phyloP scores from a whole-genome alignment of 2,113 vertebrate genomes.

The Hippoglossus stenolepis region DNA sequence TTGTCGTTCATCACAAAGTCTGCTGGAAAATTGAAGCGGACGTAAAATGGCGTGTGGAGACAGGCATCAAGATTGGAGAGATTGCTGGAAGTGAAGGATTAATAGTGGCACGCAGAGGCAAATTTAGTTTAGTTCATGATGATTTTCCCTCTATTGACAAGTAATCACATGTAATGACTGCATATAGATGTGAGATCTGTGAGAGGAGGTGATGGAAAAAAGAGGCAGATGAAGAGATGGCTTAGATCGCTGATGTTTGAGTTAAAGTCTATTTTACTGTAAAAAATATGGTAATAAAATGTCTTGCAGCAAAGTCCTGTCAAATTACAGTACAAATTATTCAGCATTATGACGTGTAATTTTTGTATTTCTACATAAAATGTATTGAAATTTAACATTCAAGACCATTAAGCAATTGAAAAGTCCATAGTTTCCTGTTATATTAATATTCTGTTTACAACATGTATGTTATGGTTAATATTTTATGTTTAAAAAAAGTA shows the following conservation, averaged over 20 bases:
- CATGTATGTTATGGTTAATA: too few relatives aligned
- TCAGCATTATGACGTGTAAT: too few relatives aligned
- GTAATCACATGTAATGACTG: slow-evolving; percentile 56
- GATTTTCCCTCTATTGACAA: slow-evolving; percentile 56
- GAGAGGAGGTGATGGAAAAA: slow-evolving; percentile 5
- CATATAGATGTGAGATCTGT: slow-evolving; percentile 40
- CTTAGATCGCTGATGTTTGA: slow-evolving; percentile 28
- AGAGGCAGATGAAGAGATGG: not conserved
- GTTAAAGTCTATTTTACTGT: not conserved
- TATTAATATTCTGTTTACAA: too few relatives aligned
- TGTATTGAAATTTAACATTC: too few relatives aligned
- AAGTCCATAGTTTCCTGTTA: too few relatives aligned
- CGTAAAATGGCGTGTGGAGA: slow-evolving; percentile 63
- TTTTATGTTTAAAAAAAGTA: too few relatives aligned
- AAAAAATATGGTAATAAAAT: too few relatives aligned
- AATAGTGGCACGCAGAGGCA: slow-evolving; percentile 49
- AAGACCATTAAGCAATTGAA: too few relatives aligned
- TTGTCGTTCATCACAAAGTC: slow-evolving; percentile 64
- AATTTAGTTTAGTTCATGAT: slow-evolving; percentile 49
- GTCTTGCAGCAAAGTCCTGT: too few relatives aligned
- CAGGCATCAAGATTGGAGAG: slow-evolving; percentile 49
- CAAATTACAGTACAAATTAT: too few relatives aligned
- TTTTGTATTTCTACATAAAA: too few relatives aligned
- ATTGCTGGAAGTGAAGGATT: slow-evolving; percentile 66
- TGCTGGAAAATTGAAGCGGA: slow-evolving; percentile 65